phyloP scores from a whole-genome alignment of 2,797 vertebrate genomes.

The Mus spretus region DNA sequence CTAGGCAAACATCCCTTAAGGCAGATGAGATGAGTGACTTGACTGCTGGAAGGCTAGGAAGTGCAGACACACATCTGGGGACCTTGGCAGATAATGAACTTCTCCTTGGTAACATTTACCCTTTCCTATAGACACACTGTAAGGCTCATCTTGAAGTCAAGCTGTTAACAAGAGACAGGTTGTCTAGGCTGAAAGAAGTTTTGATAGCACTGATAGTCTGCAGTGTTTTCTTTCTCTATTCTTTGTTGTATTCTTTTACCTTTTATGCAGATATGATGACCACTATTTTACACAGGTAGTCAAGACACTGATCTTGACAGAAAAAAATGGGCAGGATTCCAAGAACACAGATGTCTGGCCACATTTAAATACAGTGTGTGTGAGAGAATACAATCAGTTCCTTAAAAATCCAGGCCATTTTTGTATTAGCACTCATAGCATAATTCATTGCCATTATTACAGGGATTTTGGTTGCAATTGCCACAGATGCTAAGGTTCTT shows the following conservation, averaged over 20 bases:
- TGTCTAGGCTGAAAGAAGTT: not conserved
- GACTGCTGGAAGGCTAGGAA: not conserved
- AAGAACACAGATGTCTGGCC: not conserved
- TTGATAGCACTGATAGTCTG: too few species aligned
- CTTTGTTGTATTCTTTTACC: too few species aligned
- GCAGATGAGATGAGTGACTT: not conserved
- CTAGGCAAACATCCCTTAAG: not conserved
- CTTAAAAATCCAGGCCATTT: not conserved
- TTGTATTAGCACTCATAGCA: not conserved
- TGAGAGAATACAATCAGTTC: not conserved
- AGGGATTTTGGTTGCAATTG: not conserved
- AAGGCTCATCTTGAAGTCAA: not conserved
- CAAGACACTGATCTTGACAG: not conserved
- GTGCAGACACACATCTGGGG: not conserved
- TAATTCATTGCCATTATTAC: not conserved
- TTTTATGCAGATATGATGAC: not conserved
- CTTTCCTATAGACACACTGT: not conserved
- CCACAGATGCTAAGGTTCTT: too few species aligned
- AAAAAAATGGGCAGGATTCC: not conserved
- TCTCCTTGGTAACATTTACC: not conserved
- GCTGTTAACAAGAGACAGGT: too few species aligned
- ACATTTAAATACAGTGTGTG: not conserved
- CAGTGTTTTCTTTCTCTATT: not conserved
- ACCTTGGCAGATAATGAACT: not conserved
- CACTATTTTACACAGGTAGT: not conserved